Percentiles rank a stretch among this genome's conserved stretches.
Conservation (phyloP, 2,797 vertebrate genomes). For the Cercopithecus petaurista region DNA sequence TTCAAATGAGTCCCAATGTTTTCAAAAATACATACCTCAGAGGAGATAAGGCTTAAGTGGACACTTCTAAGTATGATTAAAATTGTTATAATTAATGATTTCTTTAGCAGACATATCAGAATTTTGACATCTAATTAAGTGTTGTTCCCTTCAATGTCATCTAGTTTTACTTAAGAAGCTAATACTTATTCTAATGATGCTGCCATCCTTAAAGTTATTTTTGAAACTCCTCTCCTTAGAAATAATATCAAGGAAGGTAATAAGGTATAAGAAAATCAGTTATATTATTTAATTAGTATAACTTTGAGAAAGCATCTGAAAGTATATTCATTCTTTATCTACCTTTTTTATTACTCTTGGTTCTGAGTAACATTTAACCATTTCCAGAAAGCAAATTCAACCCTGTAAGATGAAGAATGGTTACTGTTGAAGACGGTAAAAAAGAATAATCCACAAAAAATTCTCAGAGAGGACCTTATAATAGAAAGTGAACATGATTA, state of each 20-base stretch:
- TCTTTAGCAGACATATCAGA: constrained; percentile 45
- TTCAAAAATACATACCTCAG: constrained; percentile 27
- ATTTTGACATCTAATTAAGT: constrained; percentile 48
- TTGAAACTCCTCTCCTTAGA: constrained; percentile 37
- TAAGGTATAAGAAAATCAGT: background rate
- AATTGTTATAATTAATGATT: background rate
- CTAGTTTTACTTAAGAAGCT: constrained; percentile 50
- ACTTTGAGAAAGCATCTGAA: constrained; percentile 14
- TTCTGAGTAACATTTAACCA: constrained; percentile 32
- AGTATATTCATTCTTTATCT: background rate
- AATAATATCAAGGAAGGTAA: constrained; percentile 24
- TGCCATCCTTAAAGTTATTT: constrained; percentile 9
- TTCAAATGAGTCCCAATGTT: constrained; percentile 27
- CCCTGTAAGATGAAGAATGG: background rate
- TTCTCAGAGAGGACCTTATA: background rate
- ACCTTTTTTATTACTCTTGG: background rate
- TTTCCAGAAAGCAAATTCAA: constrained; percentile 41
- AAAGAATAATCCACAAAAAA: constrained; percentile 15
- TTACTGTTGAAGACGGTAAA: constrained; percentile 15
- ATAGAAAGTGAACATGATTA: background rate
- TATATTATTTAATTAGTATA: constrained; percentile 11
- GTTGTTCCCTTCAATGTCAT: constrained; percentile 3
- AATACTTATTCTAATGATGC: constrained; percentile 12
- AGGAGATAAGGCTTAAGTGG: constrained; percentile 47
- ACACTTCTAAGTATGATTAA: constrained; percentile 29